Evolutionary conservation across 2,888 invertebrate genomes (phyloP).

Genomic region (Chironomus tentans): DNA sequence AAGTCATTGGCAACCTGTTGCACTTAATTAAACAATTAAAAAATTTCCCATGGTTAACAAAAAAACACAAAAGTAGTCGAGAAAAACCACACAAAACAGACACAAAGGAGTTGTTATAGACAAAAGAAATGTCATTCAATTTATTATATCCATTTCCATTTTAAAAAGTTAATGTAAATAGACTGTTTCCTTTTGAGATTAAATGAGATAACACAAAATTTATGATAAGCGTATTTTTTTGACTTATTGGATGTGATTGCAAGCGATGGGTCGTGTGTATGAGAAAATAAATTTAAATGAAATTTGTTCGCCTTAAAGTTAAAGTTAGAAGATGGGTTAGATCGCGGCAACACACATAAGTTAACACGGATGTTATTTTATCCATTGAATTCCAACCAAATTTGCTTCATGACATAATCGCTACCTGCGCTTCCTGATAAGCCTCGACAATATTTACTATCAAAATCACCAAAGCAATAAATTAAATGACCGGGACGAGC

Average conservation of each 20-base stretch:
- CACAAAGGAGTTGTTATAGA: slow-evolving; percentile 24
- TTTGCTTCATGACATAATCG: slow-evolving; percentile 42
- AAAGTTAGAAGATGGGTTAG: background rate
- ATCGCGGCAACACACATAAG: background rate
- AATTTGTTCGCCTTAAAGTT: background rate
- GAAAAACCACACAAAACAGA: slow-evolving; percentile 8
- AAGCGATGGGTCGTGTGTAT: background rate
- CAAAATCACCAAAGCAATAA: slow-evolving; percentile 44
- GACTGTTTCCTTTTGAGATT: background rate
- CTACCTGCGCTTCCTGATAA: slow-evolving; percentile 39
- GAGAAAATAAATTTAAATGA: background rate
- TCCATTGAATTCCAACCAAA: slow-evolving; percentile 43
- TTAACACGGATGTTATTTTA: slow-evolving; percentile 13
- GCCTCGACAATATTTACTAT: slow-evolving; percentile 30
- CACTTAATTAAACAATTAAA: slow-evolving; percentile 29
- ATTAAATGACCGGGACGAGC: slow-evolving; percentile 44
- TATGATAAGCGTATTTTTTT: background rate
- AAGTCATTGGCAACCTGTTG: slow-evolving; percentile 27
- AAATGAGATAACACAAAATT: background rate
- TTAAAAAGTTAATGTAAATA: background rate
- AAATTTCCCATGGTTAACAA: slow-evolving; percentile 29
- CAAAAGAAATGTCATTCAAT: background rate
- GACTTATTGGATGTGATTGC: background rate
- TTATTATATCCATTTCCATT: background rate
- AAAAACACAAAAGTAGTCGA: slow-evolving; percentile 24